A percentile compares a stretch with the other conserved stretches of the same genome.
phyloP scores from a whole-genome alignment of 2,888 invertebrate genomes.

The Xestia rhomboidea region DNA sequence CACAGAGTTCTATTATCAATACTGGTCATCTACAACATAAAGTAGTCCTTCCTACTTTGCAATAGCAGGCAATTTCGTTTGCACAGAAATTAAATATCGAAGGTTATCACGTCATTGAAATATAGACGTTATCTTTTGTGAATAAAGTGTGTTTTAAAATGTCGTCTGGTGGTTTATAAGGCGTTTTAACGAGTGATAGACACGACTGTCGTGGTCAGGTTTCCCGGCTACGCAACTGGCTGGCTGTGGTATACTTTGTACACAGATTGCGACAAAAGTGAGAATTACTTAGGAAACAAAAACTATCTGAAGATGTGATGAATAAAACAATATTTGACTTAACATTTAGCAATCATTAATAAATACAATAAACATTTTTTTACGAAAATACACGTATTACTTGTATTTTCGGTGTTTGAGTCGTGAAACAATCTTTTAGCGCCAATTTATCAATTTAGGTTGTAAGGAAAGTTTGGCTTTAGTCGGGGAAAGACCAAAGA shows the following conservation, averaged over 20 bases:
- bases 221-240: constrained; percentile 75
- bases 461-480: background rate
- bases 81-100: constrained; percentile 26
- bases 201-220: constrained; percentile 75
- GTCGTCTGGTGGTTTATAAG: constrained; percentile 56
- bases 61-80: constrained; percentile 56
- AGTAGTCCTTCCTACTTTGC: constrained; percentile 50
- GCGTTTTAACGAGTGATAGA: constrained; percentile 61
- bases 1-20: constrained; percentile 72
- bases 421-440: background rate
- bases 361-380: background rate
- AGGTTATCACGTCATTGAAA: constrained; percentile 51
- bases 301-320: constrained; percentile 47
- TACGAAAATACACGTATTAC: background rate
- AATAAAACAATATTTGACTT: constrained; percentile 41
- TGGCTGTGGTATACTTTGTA: constrained; percentile 68
- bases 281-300: constrained; percentile 66
- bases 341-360: background rate
- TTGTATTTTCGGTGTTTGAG: background rate
- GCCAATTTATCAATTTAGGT: background rate
- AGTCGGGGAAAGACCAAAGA: background rate
- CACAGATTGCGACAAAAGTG: constrained; percentile 73
- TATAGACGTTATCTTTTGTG: constrained; percentile 60
- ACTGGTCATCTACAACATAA: constrained; percentile 54
- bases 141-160: constrained; percentile 66